These are phyloP conservation scores for Colaptes auratus DNA, from an alignment of 2,113 vertebrate genomes.

Conservation along the genomic window DNA sequence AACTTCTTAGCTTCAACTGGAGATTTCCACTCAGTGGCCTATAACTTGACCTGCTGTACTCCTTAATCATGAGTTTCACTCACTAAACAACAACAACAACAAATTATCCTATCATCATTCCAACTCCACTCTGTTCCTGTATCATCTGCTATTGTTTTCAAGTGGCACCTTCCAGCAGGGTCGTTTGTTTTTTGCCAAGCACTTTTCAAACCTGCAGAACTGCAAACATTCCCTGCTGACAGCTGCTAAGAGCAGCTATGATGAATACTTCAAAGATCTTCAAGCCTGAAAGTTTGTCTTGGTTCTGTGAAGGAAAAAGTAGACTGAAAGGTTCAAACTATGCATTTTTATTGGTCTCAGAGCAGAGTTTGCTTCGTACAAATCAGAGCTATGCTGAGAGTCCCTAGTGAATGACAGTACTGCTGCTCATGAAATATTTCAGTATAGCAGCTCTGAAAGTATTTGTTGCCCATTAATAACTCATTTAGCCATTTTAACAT, in stretches of 20 bases:
- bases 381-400: not conserved
- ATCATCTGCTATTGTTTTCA: not conserved
- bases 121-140: not conserved
- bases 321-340: not conserved
- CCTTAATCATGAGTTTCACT: not conserved
- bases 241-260: not conserved
- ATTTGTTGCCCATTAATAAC: conserved; percentile 5
- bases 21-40: not conserved
- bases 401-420: not conserved
- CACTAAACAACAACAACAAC: not conserved
- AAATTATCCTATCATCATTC: not conserved
- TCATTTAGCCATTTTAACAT: conserved; percentile 4
- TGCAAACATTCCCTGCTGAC: not conserved
- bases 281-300: not conserved
- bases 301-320: not conserved
- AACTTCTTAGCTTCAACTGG: not conserved
- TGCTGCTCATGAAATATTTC: not conserved
- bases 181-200: not conserved
- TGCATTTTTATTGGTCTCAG: accelerated
- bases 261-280: conserved; percentile 24
- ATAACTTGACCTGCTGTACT: not conserved
- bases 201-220: not conserved
- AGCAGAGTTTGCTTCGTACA: not conserved
- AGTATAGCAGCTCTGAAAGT: not conserved
- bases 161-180: not conserved